Base-by-base conservation (phyloP, 2,113 vertebrate genomes). In the Aptenodytes forsteri region DNA sequence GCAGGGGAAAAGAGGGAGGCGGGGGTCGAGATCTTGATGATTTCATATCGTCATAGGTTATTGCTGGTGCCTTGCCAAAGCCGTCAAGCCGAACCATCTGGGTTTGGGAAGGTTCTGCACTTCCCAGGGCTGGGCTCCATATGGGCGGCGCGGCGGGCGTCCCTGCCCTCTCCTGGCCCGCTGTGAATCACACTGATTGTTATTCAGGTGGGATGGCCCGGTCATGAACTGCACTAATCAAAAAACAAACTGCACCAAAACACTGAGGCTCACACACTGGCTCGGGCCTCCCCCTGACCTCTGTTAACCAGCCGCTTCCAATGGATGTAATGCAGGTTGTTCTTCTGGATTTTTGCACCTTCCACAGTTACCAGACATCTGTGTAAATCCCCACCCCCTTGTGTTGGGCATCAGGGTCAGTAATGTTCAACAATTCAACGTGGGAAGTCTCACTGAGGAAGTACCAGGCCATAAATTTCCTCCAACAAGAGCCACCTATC, bases 361-460 rank as follows among this genome's bases (percentile, higher is more conserved):
- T 98, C 97, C 97, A 97, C 93, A 75, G 95, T 97, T 97, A 98
- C 95, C 69, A 97, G 97, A 98, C 98, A 98, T 98, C 97, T 98
- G 98, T 97, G 97, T 96, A 90, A 97, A 96, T 96, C 94, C 93
- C 95, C 89, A 89, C 96, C 97, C 95, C 95, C 98, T 97, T 95
- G 87, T 98, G 97, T 95, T 94, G 98, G 98, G 97, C 97, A 77
- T 84, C 96, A 92, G 97, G 98, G 98, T 98, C 98, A 98, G 97
- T 96, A 87, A 97, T 97, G 98, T 95, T 96, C 93, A 97, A 98
- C 98, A 98, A 96, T 98, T 98, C 98, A 66, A 98, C 98, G 98
- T 98, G 98, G 98, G 98, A 98, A 98, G 98, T 98, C 98, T 98
- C 96, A 52, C 81, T 66, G 97, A 98, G 98, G 98, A 98, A 98